Evolutionary conservation across 2,113 vertebrate genomes (phyloP).

Genomic region (Cariama cristata): DNA sequence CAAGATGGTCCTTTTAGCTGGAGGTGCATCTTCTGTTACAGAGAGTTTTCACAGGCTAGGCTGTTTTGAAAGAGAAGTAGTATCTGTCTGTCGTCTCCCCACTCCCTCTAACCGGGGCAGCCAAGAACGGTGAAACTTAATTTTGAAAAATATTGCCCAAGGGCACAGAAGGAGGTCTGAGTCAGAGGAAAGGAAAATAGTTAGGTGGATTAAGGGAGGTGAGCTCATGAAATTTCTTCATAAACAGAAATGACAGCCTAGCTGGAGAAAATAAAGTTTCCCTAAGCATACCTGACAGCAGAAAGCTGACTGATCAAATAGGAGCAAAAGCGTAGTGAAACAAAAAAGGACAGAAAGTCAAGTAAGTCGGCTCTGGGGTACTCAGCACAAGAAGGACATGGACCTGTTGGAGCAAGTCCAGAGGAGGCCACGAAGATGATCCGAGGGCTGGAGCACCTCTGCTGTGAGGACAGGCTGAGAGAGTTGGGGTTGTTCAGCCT

Average conservation of each 20-base stretch:
- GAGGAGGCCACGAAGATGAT: too few relatives aligned
- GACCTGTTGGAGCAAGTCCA: too few relatives aligned
- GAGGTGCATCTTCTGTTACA: not conserved
- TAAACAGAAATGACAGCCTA: constrained; percentile 53
- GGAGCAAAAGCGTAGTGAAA: not conserved
- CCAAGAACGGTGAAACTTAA: not conserved
- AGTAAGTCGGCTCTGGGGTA: not conserved
- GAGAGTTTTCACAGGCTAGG: not conserved
- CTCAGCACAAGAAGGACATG: not conserved
- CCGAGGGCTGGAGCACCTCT: too few relatives aligned
- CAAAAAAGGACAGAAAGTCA: not conserved
- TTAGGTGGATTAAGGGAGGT: constrained; percentile 26
- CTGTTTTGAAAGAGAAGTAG: not conserved
- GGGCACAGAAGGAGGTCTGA: not conserved
- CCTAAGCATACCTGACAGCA: constrained; percentile 36
- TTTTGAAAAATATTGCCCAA: not conserved
- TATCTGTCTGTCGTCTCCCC: not conserved
- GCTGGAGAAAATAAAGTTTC: constrained; percentile 3
- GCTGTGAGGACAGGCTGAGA: too few relatives aligned
- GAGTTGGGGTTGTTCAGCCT: too few relatives aligned
- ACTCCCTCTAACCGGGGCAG: not conserved
- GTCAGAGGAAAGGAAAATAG: constrained; percentile 30
- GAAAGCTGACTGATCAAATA: constrained; percentile 11
- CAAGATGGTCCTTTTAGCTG: not conserved
- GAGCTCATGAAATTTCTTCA: constrained; percentile 18